Conservation (phyloP, 1,140 invertebrate genomes). For the Capitella teleta region DNA sequence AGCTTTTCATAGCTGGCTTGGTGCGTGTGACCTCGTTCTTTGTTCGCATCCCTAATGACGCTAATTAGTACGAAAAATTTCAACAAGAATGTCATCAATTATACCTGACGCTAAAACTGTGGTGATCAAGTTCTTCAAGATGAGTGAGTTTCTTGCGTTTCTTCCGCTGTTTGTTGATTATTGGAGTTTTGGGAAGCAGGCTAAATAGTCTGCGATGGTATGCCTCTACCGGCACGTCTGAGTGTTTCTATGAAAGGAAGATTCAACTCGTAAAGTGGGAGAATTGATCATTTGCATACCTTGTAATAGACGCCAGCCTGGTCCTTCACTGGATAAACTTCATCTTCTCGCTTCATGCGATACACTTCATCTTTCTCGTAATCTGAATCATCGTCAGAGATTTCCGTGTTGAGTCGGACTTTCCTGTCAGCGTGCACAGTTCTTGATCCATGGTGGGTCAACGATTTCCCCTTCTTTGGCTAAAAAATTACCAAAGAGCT, state of each 20-base stretch:
- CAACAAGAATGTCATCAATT: too few relatives aligned
- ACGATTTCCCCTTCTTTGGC: too few relatives aligned
- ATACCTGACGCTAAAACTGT: conserved; percentile 31
- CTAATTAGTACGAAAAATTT: too few relatives aligned
- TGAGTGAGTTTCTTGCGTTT: conserved; percentile 24
- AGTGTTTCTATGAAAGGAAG: conserved; percentile 21
- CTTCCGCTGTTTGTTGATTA: conserved; percentile 17
- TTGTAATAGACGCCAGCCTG: conserved; percentile 35
- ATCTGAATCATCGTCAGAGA: conserved; percentile 13
- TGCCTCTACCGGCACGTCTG: conserved; percentile 27
- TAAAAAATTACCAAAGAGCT: too few relatives aligned
- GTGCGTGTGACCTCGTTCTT: conserved; percentile 23
- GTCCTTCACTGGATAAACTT: conserved; percentile 26
- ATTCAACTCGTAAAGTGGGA: background rate
- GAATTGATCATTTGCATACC: too few relatives aligned
- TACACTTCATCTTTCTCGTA: conserved; percentile 19
- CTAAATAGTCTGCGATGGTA: conserved; percentile 30
- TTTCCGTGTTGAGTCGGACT: too few relatives aligned
- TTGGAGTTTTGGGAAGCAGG: conserved; percentile 27
- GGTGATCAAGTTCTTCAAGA: conserved; percentile 29
- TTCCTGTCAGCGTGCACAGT: too few relatives aligned
- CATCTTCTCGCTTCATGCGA: conserved; percentile 21
- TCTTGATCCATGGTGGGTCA: too few relatives aligned
- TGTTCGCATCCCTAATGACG: too few relatives aligned
- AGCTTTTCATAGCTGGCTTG: conserved; percentile 22